These are phyloP conservation scores for Clupea harengus DNA, from an alignment of 2,113 vertebrate genomes.

Conservation along the genomic window DNA sequence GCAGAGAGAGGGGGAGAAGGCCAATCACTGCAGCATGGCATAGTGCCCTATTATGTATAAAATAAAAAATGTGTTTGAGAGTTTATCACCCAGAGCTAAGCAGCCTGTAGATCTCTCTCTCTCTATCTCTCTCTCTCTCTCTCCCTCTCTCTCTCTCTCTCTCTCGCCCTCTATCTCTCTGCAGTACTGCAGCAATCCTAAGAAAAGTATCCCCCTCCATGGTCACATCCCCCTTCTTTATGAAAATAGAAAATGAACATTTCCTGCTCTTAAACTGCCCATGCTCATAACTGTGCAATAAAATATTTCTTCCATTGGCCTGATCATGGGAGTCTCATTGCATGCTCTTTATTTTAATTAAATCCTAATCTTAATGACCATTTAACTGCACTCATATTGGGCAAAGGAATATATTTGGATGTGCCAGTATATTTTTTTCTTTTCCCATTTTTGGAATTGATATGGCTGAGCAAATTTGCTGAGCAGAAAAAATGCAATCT, in stretches of 20 bases:
- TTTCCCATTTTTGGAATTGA: background rate
- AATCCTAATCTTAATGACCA: conserved; percentile 11
- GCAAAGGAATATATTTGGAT: background rate
- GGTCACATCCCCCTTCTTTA: background rate
- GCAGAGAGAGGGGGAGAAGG: background rate
- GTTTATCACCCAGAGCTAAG: conserved; percentile 19
- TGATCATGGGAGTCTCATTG: background rate
- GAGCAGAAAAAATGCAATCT: background rate
- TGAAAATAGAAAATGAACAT: conserved; percentile 1
- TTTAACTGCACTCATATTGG: conserved; percentile 5
- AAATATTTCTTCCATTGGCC: background rate
- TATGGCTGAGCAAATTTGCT: background rate
- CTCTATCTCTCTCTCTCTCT: background rate
- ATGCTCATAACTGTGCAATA: conserved; percentile 41
- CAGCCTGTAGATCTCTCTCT: conserved; percentile 2
- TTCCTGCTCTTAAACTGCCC: background rate
- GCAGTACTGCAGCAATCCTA: background rate
- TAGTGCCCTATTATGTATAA: background rate
- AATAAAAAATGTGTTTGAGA: conserved; percentile 4
- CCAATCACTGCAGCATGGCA: conserved; percentile 9
- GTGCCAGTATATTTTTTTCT: background rate
- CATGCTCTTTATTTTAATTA: background rate
- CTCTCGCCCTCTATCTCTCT: conserved; percentile 8
- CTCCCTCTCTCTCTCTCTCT: conserved; percentile 1
- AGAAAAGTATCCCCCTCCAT: background rate